Conservation (phyloP, 2,113 vertebrate genomes). For the Apistogramma diplotaenia region DNA sequence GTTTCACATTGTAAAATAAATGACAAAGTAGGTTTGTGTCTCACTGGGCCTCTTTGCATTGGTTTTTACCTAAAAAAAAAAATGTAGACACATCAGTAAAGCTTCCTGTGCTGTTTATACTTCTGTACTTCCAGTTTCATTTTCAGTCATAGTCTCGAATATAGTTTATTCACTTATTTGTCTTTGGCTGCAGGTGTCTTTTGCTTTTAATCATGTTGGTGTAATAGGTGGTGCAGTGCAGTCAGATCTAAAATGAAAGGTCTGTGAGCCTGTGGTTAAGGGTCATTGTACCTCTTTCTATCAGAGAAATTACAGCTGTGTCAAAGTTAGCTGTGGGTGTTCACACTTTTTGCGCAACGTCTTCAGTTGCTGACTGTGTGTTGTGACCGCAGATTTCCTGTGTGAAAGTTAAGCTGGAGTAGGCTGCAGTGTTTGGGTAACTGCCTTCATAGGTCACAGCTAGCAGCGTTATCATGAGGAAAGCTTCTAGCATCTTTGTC, state of each 20-base stretch:
- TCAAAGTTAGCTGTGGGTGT: conserved; percentile 40
- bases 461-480: not conserved
- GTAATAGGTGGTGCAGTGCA: not conserved
- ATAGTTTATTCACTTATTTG: not conserved
- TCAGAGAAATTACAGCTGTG: conserved; percentile 20
- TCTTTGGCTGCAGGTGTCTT: not conserved
- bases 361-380: conserved; percentile 12
- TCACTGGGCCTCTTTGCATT: not conserved
- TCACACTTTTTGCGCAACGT: conserved; percentile 14
- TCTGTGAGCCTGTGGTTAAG: conserved; percentile 30
- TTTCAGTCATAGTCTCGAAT: not conserved
- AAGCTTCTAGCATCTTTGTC: not conserved
- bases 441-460: not conserved
- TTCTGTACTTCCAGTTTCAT: not conserved
- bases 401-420: conserved; percentile 43
- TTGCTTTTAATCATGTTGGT: not conserved
- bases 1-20: not conserved
- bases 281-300: conserved; percentile 8
- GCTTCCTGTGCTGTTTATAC: not conserved
- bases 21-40: not conserved
- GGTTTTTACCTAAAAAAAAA: not conserved
- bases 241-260: conserved; percentile 4
- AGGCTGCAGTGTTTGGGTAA: not conserved
- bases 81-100: not conserved
- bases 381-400: conserved; percentile 45